phyloP scores from a whole-genome alignment of 2,888 invertebrate genomes.

The Marasmarcha lunaedactyla region DNA sequence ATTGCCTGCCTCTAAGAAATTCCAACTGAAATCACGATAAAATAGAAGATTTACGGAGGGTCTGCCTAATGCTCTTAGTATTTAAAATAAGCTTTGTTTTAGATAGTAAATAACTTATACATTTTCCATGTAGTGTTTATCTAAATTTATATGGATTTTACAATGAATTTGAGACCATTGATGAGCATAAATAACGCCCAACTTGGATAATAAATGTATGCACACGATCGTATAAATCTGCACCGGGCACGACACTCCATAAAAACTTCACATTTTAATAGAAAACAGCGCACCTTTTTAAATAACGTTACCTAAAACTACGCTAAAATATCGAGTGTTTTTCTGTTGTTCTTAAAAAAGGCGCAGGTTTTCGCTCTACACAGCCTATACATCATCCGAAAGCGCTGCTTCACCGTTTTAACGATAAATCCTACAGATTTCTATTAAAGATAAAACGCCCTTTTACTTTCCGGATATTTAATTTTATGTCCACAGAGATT shows the following conservation, averaged over 20 bases:
- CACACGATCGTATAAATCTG: background rate
- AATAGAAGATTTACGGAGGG: no score
- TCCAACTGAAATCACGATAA: no score
- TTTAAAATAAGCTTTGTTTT: no score
- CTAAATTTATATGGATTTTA: no score
- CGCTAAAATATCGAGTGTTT: background rate
- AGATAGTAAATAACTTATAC: no score
- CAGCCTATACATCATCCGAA: background rate
- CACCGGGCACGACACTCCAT: background rate
- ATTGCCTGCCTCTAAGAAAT: no score
- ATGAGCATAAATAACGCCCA: no score
- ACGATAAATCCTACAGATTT: slow-evolving; percentile 1
- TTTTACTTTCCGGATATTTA: slow-evolving; percentile 1
- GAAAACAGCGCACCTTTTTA: background rate
- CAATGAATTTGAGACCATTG: no score
- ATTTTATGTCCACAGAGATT: slow-evolving; percentile 1
- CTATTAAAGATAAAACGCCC: slow-evolving; percentile 1
- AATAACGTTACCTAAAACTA: background rate
- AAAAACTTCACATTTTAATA: background rate
- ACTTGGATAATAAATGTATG: background rate
- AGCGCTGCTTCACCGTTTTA: background rate
- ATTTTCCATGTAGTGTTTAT: no score
- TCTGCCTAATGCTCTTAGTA: no score
- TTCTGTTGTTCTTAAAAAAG: background rate
- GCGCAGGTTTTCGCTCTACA: background rate